These are phyloP conservation scores for Gastracanthus pulcherrimus DNA, from an alignment of 2,888 invertebrate species.

Conservation along the genomic window DNA sequence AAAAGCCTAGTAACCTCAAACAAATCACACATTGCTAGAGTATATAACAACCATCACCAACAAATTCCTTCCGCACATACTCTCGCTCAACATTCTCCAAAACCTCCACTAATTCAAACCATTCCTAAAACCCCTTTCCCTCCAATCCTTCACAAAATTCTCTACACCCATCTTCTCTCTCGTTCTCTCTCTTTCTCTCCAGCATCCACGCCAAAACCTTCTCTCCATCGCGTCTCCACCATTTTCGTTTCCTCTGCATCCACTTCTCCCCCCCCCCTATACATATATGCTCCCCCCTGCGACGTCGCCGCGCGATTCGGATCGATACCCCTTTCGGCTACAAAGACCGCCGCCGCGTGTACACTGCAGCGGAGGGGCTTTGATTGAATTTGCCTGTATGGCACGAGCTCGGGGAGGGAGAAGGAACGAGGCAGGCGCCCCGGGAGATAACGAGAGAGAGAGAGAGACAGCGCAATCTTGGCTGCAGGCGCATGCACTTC, in stretches of 20 bases:
- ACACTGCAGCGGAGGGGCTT: constrained; percentile 1
- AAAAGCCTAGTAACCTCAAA: no score
- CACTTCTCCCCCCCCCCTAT: not conserved
- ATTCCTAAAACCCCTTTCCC: no score
- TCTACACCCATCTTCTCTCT: no score
- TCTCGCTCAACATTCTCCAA: no score
- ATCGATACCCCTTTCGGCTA: constrained; percentile 48
- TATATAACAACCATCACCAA: no score
- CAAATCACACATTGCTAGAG: no score
- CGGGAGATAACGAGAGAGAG: not conserved
- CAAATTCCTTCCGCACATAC: no score
- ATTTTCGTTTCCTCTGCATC: constrained; percentile 26
- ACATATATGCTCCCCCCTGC: no score
- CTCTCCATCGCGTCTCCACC: constrained; percentile 21
- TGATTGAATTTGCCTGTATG: constrained; percentile 57
- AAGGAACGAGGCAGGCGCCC: not conserved
- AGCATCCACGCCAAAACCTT: no score
- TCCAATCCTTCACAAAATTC: no score
- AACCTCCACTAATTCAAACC: no score
- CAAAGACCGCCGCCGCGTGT: constrained; percentile 23
- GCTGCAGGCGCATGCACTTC: not conserved
- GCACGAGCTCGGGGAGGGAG: not conserved
- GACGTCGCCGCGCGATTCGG: constrained; percentile 29
- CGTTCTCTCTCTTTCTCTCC: no score
- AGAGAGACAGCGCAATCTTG: not conserved